Base-by-base conservation (phyloP, 2,797 vertebrate genomes). In the Anguilla megastoma region DNA sequence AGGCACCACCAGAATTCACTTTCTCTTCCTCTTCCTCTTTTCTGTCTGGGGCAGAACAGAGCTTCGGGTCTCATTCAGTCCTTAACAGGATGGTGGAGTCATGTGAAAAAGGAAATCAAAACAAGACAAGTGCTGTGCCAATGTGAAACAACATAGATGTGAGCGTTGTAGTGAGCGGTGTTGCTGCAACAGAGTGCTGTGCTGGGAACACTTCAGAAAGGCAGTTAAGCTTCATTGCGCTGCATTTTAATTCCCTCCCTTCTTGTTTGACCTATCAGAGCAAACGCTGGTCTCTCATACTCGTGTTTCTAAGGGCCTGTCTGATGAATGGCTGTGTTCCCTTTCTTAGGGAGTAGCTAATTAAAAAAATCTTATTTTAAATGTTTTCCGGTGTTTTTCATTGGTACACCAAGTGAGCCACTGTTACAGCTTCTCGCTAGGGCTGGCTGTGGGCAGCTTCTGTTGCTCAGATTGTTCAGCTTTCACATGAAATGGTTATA, bases 1-100 rank as follows among this genome's bases (percentile, higher is more conserved):
- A 86, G 86, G 74, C 66, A 52, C 54, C n/a, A 86, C 86, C 50
- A 58, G 63, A 69, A 48, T 45, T 56, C 36, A 2, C 63, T 76
- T 86, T 54, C 45, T 76, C 69, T 86, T 86, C 50, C 27, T 24
- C 48, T 76, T 30, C 50, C 63, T 86, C 85, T 45, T 58, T 58
- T 58, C 56, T 74, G 30, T 74, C 66, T 30, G n/a, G 66, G 8
- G 10, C 18, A 71, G 66, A 71, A 30, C n/a, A 71, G 18, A 71
- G 66, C 66, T 24, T 27, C 66, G 10, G 8, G 69, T 30, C 69
- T 74, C 69, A 74, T 74, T 74, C 10, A 0, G 69, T 33, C n/a
- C 30, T 33, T 33, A 74, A 74, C 30, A 74, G 69, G 27, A 74
- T 33, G 33, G 69, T 9, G 30, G 8, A 74, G 10, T 74, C 27